phyloP scores from a whole-genome alignment of 1,140 invertebrate species.

The Microplitis mediator region DNA sequence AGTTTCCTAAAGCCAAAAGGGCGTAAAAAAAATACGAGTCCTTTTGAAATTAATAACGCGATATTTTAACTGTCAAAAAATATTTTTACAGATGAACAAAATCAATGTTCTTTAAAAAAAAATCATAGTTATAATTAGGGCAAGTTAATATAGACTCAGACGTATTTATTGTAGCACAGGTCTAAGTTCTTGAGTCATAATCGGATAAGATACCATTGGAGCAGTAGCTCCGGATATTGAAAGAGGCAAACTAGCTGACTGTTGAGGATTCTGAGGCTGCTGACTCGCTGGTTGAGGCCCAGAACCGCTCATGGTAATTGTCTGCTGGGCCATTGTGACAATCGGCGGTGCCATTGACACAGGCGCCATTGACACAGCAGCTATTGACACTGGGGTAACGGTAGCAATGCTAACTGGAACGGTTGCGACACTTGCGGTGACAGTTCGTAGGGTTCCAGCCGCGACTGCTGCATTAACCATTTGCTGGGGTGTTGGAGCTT shows the following conservation, averaged over 20 bases:
- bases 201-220: conserved; percentile 74
- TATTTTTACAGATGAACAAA: too few species aligned
- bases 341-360: conserved; percentile 66
- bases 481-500: conserved; percentile 60
- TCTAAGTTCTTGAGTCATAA: conserved; percentile 69
- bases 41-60: too few species aligned
- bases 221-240: conserved; percentile 65
- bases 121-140: background rate
- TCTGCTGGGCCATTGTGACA: conserved; percentile 67
- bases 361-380: conserved; percentile 66
- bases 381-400: conserved; percentile 64
- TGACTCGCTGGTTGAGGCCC: conserved; percentile 55
- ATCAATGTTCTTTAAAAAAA: background rate
- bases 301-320: conserved; percentile 57
- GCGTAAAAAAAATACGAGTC: too few species aligned
- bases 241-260: conserved; percentile 56
- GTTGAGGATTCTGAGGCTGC: conserved; percentile 55
- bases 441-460: conserved; percentile 64
- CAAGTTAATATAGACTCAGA: too few species aligned
- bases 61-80: too few species aligned
- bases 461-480: conserved; percentile 60
- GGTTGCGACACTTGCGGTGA: conserved; percentile 69
- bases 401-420: conserved; percentile 70
- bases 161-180: conserved; percentile 54
- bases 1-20: too few species aligned